phyloP scores from a whole-genome alignment of 2,113 vertebrate genomes.

The Naja naja region DNA sequence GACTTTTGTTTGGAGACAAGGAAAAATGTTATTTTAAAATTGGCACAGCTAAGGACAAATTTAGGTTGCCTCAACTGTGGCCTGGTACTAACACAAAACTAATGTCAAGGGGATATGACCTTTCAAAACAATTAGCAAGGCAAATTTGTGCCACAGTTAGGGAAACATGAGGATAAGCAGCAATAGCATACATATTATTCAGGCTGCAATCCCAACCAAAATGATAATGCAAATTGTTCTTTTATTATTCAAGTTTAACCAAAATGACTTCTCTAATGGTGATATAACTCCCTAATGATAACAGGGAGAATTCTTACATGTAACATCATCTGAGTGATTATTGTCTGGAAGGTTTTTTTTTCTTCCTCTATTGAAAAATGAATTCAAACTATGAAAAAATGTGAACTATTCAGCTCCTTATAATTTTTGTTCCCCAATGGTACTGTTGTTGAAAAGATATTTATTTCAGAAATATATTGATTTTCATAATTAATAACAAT shows the following conservation, averaged over 20 bases:
- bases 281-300: constrained; percentile 53
- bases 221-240: constrained; percentile 42
- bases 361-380: constrained; percentile 18
- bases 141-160: neutral
- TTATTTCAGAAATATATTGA: neutral
- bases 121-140: neutral
- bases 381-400: constrained; percentile 25
- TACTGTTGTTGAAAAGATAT: neutral
- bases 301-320: constrained; percentile 55
- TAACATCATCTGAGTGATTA: constrained; percentile 47
- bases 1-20: neutral
- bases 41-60: neutral
- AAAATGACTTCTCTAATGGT: constrained; percentile 62
- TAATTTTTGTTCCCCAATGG: constrained; percentile 9
- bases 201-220: constrained; percentile 15
- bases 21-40: neutral
- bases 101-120: neutral
- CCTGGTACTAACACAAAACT: neutral
- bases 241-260: constrained; percentile 45
- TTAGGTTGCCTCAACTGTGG: neutral
- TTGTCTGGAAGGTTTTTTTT: constrained; percentile 28
- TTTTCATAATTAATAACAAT: neutral
- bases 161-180: neutral
- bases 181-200: constrained; percentile 31
- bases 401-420: neutral